Percentiles rank a stretch among this genome's conserved stretches.
Evolutionary conservation across 2,797 vertebrate species (phyloP).

Genomic region (Trachops cirrhosus): DNA sequence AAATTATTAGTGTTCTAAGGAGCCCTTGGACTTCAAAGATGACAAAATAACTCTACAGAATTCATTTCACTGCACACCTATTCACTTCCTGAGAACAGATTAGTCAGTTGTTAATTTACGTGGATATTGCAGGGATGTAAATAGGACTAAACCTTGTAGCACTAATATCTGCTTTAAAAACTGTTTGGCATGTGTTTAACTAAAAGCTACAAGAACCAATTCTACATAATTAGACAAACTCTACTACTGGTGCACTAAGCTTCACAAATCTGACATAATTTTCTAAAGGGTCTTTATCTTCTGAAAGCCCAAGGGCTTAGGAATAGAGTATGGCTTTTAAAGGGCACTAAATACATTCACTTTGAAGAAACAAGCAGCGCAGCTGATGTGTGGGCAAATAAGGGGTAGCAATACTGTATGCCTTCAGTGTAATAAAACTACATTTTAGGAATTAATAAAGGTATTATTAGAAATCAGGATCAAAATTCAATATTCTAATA

Average conservation of each 20-base stretch:
- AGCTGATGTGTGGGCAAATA: neutral
- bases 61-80: neutral
- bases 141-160: neutral
- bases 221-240: neutral
- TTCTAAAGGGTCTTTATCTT: slow-evolving; percentile 27
- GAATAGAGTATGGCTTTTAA: neutral
- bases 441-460: neutral
- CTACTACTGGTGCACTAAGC: neutral
- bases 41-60: neutral
- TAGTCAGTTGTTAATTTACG: neutral
- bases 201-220: neutral
- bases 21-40: neutral
- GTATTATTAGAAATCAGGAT: slow-evolving; percentile 12
- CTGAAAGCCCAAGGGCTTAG: neutral
- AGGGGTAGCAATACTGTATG: neutral
- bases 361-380: neutral
- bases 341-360: neutral
- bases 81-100: neutral
- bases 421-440: neutral
- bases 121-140: neutral
- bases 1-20: neutral
- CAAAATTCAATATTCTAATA: neutral
- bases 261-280: neutral
- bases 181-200: neutral
- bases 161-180: slow-evolving; percentile 7